Base-by-base conservation (phyloP, 2,797 vertebrate species). In the Remorina albescens region DNA sequence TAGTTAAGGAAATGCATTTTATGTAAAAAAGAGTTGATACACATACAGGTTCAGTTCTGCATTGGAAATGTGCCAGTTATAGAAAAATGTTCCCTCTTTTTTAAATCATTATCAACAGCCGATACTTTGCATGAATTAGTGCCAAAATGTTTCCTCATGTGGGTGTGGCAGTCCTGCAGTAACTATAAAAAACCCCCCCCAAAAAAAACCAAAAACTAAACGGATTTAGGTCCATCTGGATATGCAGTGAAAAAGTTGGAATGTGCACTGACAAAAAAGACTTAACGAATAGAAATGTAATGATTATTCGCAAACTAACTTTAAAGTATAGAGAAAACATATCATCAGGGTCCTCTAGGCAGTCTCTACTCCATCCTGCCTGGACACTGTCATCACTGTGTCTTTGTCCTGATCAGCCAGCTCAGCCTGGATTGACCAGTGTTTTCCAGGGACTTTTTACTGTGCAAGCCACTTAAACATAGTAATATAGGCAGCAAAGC, bases 81-180 rank as follows among this genome's bases (percentile, higher is more conserved):
- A 57, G 26, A 73, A 19, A 8, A 4, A 44, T 50, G n/a, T 60
- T 18, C 1, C 16, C 36, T 28, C 32, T 19, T 30, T 51, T 23
- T 37, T 23, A 70, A 56, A 25, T 50, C 11, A 10, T 65, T 1
- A 18, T 50, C 71, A 59, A 32, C 53, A 82, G 60, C 44, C 63
- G 44, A 67, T 44, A 54, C n/a, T 67, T 47, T 55, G 11, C 30
- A 54, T n/a, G n/a, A n/a, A n/a, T 37, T 34, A 26, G 19, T 25
- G 56, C 66, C 75, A 84, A 76, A 76, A 71, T 54, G 65, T 85
- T 69, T 85, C 67, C 67, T 85, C 59, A 28, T 80, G 78, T 55
- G 85, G 88, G 89, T 81, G 82, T 74, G 84, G 83, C 80, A 28
- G 54, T 32, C 15, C n/a, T 39, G 65, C 79, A 67, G 58, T 2